phyloP scores from a whole-genome alignment of 2,888 invertebrate genomes.

The Poecilobothrus nobilitatus region DNA sequence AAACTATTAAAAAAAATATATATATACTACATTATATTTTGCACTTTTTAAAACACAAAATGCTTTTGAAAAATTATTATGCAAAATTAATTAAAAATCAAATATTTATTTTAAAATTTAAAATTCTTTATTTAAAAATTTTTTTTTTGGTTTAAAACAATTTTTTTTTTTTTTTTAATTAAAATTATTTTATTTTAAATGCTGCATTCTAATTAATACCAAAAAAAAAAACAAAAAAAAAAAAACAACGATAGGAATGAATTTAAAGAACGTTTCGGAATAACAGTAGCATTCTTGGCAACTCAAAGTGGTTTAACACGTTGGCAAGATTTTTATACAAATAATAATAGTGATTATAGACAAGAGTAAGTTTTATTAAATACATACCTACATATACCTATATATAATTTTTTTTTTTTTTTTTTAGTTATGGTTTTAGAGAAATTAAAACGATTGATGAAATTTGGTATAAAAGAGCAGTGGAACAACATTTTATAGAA shows the following conservation, averaged over 20 bases:
- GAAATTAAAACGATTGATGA: slow-evolving; percentile 75
- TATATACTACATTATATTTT: neutral
- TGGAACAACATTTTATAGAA: slow-evolving; percentile 73
- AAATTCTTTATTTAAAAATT: too few species aligned
- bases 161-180: neutral
- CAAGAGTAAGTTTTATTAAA: slow-evolving; percentile 34
- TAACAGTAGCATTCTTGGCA: slow-evolving; percentile 77
- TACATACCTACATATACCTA: too few species aligned
- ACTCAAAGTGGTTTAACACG: slow-evolving; percentile 84
- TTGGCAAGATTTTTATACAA: slow-evolving; percentile 69
- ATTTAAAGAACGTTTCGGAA: slow-evolving; percentile 74
- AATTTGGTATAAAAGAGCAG: slow-evolving; percentile 80
- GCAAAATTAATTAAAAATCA: neutral
- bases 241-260: slow-evolving; percentile 55
- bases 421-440: slow-evolving; percentile 53
- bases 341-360: slow-evolving; percentile 45
- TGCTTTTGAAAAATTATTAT: neutral
- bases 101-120: slow-evolving; percentile 8
- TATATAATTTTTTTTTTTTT: neutral
- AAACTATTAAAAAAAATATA: too few species aligned
- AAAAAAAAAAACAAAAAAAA: too few species aligned
- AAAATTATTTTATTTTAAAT: neutral
- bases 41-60: neutral
- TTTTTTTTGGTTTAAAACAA: too few species aligned
- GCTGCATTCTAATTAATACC: neutral